Percentiles rank a stretch among this genome's conserved stretches.
Evolutionary conservation across 1,140 invertebrate species (phyloP).

Genomic region (Drosophila saltans): DNA sequence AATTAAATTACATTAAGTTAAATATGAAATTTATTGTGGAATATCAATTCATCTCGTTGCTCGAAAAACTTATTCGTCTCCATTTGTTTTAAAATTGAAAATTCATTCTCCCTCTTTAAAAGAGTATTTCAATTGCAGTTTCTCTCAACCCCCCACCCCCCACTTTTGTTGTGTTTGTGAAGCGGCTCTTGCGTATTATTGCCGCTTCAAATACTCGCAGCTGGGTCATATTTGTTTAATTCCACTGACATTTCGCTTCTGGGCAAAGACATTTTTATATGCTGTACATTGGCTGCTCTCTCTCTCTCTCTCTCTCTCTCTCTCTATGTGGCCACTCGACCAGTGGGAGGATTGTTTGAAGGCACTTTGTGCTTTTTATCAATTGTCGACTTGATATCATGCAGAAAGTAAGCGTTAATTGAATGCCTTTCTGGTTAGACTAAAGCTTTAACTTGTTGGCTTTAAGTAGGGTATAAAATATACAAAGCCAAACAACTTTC

Average conservation of each 20-base stretch:
- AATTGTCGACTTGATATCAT: conserved; percentile 65
- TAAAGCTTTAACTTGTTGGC: conserved; percentile 27
- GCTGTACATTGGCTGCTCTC: no score
- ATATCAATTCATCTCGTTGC: no score
- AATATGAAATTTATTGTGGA: no score
- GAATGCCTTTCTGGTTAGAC: conserved; percentile 58
- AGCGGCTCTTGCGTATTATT: neutral
- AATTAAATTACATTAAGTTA: no score
- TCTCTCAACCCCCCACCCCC: neutral
- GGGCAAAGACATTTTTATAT: no score
- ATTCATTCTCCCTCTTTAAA: no score
- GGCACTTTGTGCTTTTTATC: conserved; percentile 31
- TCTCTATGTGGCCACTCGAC: no score
- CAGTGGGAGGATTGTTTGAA: conserved; percentile 48
- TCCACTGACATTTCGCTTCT: conserved; percentile 33
- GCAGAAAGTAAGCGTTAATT: conserved; percentile 58
- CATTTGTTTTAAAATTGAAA: no score
- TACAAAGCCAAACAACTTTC: neutral
- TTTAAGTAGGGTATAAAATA: neutral
- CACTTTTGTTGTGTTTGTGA: conserved; percentile 35
- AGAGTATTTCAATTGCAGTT: neutral
- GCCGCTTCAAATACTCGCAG: neutral
- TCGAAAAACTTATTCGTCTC: no score
- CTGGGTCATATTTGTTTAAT: conserved; percentile 9
- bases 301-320: no score